A percentile compares a stretch with the other conserved stretches of the same genome.
These are phyloP conservation scores for Vulpes ferrilata DNA, from an alignment of 2,113 vertebrate genomes.

Conservation along the genomic window DNA sequence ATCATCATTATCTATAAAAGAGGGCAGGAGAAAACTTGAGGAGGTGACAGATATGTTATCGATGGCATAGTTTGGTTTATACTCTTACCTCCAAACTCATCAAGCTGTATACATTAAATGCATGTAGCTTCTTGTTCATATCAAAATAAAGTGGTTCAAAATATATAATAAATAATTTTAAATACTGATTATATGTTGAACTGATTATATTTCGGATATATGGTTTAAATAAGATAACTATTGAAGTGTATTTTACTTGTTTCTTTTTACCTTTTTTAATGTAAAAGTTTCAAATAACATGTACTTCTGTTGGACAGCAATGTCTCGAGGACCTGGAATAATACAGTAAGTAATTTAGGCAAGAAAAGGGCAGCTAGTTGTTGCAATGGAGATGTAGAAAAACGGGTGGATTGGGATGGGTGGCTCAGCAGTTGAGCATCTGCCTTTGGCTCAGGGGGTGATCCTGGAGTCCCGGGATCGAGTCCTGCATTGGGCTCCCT, in stretches of 20 bases:
- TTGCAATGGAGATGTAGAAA: not conserved
- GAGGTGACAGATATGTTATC: not conserved
- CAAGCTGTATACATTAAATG: not conserved
- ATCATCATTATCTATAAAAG: not conserved
- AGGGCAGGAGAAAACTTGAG: not conserved
- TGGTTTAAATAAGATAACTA: constrained; percentile 28
- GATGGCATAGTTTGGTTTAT: not conserved
- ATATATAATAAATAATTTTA: constrained; percentile 32
- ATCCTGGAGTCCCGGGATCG: too few relatives aligned
- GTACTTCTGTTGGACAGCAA: not conserved
- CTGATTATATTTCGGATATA: not conserved
- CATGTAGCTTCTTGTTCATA: not conserved
- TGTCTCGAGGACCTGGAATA: not conserved
- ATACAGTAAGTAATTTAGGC: not conserved
- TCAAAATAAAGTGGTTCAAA: not conserved
- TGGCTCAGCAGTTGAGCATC: too few relatives aligned
- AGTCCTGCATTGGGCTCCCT: too few relatives aligned
- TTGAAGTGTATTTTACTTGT: not conserved
- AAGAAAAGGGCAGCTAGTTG: not conserved
- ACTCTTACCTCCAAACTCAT: not conserved
- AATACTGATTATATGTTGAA: constrained; percentile 1
- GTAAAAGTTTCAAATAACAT: constrained; percentile 12
- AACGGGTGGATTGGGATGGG: not conserved
- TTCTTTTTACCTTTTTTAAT: constrained; percentile 43
- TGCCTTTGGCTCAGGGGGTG: too few relatives aligned